Evolutionary conservation across 1,140 invertebrate genomes (phyloP).

Genomic region (Stegodyphus dumicola): DNA sequence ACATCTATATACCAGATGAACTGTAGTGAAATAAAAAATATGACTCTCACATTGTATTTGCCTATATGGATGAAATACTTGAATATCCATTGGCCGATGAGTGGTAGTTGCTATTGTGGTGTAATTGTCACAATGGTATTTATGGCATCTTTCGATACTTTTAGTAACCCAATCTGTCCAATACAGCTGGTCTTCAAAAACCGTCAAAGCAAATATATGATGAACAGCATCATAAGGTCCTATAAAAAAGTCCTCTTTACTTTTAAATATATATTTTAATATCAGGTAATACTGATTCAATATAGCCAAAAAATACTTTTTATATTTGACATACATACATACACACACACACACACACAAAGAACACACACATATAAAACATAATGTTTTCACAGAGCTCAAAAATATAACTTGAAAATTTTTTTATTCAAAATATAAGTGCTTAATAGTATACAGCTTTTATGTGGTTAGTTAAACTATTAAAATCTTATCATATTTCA

Average conservation of each 20-base stretch:
- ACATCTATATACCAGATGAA: neutral
- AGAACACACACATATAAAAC: no score
- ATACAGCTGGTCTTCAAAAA: slow-evolving; percentile 89
- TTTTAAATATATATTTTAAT: neutral
- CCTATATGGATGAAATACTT: slow-evolving; percentile 69
- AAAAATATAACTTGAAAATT: no score
- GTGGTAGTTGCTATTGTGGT: slow-evolving; percentile 66
- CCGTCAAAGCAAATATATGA: slow-evolving; percentile 77
- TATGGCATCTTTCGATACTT: slow-evolving; percentile 66
- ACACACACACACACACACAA: no score
- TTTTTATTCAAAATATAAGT: no score
- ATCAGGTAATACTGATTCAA: no score
- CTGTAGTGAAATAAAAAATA: neutral
- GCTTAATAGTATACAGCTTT: no score
- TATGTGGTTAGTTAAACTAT: no score
- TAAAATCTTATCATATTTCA: no score
- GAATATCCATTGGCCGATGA: slow-evolving; percentile 68
- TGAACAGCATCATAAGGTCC: slow-evolving; percentile 59
- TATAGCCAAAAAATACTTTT: no score
- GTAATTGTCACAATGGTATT: slow-evolving; percentile 73
- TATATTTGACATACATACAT: no score
- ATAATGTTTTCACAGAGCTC: no score
- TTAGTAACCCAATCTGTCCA: slow-evolving; percentile 82
- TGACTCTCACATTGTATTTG: slow-evolving; percentile 67
- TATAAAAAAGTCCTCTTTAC: neutral